Evolutionary conservation across 2,113 vertebrate species (phyloP).

Genomic region (Canis aureus): DNA sequence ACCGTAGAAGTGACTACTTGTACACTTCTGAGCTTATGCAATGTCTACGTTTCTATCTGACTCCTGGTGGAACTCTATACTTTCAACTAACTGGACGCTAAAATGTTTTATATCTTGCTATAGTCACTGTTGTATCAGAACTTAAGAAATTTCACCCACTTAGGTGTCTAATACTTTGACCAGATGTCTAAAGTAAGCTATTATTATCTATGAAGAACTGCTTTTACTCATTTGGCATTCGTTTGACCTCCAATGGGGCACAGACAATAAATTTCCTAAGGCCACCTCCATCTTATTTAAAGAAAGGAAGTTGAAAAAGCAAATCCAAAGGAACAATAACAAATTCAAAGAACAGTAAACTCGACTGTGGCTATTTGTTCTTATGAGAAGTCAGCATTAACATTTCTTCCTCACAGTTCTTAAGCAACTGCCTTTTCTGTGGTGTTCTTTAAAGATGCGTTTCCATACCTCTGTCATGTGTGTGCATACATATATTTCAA

Average conservation of each 20-base stretch:
- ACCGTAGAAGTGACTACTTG: not conserved
- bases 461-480: not conserved
- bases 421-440: not conserved
- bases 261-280: not conserved
- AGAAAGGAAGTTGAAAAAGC: not conserved
- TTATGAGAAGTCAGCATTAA: slow-evolving; percentile 22
- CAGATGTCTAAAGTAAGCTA: not conserved
- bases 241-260: not conserved
- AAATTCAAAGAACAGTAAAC: slow-evolving; percentile 27
- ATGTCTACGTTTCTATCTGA: not conserved
- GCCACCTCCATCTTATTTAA: not conserved
- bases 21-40: not conserved
- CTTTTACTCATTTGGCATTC: not conserved
- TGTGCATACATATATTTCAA: not conserved
- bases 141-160: not conserved
- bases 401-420: not conserved
- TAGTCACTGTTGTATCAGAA: not conserved
- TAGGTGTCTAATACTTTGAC: not conserved
- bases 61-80: not conserved
- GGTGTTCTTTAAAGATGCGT: not conserved
- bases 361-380: not conserved
- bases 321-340: not conserved
- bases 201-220: not conserved
- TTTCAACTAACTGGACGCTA: not conserved
- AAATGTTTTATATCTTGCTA: not conserved